Evolutionary conservation across 2,113 vertebrate genomes (phyloP).

Genomic region (Melanocharis versteri): DNA sequence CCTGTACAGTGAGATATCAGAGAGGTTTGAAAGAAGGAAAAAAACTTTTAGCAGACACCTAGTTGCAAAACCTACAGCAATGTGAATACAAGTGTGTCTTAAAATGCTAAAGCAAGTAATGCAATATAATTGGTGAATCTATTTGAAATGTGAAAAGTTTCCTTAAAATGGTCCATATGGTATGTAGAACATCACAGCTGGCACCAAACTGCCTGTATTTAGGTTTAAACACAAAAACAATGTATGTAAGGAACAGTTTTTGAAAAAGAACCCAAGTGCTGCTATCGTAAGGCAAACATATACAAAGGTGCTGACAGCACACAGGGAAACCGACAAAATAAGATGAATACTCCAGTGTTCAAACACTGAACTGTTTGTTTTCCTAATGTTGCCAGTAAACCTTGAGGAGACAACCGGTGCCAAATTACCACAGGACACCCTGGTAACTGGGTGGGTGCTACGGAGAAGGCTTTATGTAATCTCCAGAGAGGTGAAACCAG

Average conservation of each 20-base stretch:
- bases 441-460: neutral
- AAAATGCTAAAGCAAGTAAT: conserved; percentile 72
- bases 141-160: conserved; percentile 70
- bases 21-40: conserved; percentile 60
- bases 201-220: conserved; percentile 70
- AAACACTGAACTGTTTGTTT: conserved; percentile 29
- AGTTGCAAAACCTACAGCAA: conserved; percentile 68
- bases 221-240: conserved; percentile 69
- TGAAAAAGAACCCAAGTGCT: conserved; percentile 67
- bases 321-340: conserved; percentile 52
- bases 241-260: conserved; percentile 55
- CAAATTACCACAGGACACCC: neutral
- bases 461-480: neutral
- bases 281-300: conserved; percentile 68
- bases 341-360: conserved; percentile 54
- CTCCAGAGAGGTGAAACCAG: neutral
- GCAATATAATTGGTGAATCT: conserved; percentile 64
- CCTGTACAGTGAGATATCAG: conserved; percentile 54
- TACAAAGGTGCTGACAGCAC: conserved; percentile 66
- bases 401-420: neutral
- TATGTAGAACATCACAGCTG: conserved; percentile 70
- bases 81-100: conserved; percentile 68
- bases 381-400: conserved; percentile 1
- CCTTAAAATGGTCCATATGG: conserved; percentile 73
- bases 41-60: conserved; percentile 66